A percentile compares a stretch with the other conserved stretches of the same genome.
These are phyloP conservation scores for Ptilonorhynchus violaceus DNA, from an alignment of 2,113 vertebrate genomes.

Conservation along the genomic window DNA sequence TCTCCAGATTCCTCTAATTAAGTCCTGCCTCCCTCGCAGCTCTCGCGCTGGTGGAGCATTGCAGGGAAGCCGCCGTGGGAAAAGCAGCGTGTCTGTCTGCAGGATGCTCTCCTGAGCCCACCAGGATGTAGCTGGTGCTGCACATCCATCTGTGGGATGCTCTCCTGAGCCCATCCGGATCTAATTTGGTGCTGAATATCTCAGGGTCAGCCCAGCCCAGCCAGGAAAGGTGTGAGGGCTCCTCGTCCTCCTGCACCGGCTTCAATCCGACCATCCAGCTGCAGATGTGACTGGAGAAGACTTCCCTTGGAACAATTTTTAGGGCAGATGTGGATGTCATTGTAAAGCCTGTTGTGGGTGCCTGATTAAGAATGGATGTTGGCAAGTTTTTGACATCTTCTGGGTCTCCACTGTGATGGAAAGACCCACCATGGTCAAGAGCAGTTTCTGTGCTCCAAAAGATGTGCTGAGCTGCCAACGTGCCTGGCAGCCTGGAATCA, in stretches of 20 bases:
- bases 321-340: neutral
- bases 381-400: neutral
- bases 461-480: neutral
- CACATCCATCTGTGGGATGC: neutral
- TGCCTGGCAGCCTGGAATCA: neutral
- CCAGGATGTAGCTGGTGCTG: neutral
- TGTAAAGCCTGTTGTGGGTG: neutral
- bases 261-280: neutral
- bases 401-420: neutral
- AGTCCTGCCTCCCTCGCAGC: constrained; percentile 48
- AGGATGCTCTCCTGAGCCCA: neutral
- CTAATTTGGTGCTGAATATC: neutral
- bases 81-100: neutral
- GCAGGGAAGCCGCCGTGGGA: neutral
- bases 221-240: neutral
- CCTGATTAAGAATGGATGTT: neutral
- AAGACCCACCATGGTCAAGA: neutral
- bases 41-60: neutral
- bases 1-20: constrained; percentile 55
- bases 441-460: neutral
- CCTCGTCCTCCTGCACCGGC: fast-evolving
- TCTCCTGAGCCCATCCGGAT: neutral
- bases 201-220: neutral
- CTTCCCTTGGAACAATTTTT: neutral
- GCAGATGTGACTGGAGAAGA: neutral